These are phyloP conservation scores for Lota lota DNA, from an alignment of 2,113 vertebrate species.

Conservation along the genomic window DNA sequence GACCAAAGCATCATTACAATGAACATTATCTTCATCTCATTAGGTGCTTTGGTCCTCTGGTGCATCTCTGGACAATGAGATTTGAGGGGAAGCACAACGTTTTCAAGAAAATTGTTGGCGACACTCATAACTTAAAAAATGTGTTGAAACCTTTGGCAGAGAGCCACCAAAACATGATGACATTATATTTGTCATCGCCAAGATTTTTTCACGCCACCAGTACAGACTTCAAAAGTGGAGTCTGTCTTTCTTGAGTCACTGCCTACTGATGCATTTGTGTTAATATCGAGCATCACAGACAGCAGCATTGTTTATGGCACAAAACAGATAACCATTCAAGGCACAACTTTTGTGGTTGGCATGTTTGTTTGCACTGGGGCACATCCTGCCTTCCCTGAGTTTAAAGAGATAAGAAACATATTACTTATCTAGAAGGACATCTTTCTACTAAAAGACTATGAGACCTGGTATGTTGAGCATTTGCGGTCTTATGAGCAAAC, in stretches of 20 bases:
- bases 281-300: constrained; percentile 26
- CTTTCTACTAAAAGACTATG: constrained; percentile 5
- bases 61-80: constrained; percentile 36
- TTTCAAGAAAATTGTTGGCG: constrained; percentile 29
- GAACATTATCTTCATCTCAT: constrained; percentile 34
- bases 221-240: constrained; percentile 30
- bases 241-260: constrained; percentile 27
- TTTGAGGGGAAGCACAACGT: constrained; percentile 40
- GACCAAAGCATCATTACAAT: constrained; percentile 35
- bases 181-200: constrained; percentile 21
- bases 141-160: constrained; percentile 31
- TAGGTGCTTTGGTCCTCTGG: constrained; percentile 25
- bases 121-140: constrained; percentile 31
- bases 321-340: constrained; percentile 25
- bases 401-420: constrained; percentile 34
- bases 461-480: constrained; percentile 38
- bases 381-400: constrained; percentile 31
- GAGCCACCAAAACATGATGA: constrained; percentile 35
- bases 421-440: constrained; percentile 24
- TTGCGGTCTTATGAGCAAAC: constrained; percentile 23
- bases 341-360: constrained; percentile 15
- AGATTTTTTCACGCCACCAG: constrained; percentile 26
- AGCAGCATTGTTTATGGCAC: constrained; percentile 25
- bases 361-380: constrained; percentile 32
- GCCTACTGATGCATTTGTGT: constrained; percentile 17